Conservation (phyloP, 2,113 vertebrate species). For the Alosa alosa region DNA sequence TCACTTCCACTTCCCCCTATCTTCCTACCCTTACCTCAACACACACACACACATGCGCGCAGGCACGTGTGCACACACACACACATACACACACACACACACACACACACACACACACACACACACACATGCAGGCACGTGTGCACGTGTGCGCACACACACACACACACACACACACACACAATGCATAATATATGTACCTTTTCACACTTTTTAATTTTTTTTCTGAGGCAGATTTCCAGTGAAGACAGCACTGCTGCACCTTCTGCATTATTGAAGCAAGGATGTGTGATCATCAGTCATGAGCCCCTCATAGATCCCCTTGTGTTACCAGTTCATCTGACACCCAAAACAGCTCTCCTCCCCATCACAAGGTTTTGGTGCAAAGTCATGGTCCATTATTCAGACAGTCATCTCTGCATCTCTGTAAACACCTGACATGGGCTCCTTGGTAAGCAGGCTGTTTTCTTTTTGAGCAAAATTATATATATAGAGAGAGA, state of each 20-base stretch:
- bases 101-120: background rate
- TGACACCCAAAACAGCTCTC: background rate
- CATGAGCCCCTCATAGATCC: background rate
- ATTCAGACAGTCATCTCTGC: background rate
- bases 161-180: conserved; percentile 17
- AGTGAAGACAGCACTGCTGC: background rate
- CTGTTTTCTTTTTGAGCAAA: background rate
- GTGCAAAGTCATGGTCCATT: background rate
- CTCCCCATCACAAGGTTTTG: background rate
- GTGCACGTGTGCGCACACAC: background rate
- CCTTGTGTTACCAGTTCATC: background rate
- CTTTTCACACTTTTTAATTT: background rate
- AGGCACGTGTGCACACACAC: background rate
- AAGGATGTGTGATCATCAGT: background rate
- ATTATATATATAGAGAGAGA: background rate
- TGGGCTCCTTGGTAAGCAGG: background rate
- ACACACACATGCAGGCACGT: background rate
- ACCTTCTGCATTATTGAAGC: background rate
- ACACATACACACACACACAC: background rate
- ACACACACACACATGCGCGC: background rate
- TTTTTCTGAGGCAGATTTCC: background rate
- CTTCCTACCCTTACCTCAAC: conserved; percentile 26
- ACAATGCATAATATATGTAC: conserved; percentile 34
- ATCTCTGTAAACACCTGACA: background rate
- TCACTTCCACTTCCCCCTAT: background rate